These are phyloP conservation scores for Drosophila peninsularis DNA, from an alignment of 2,888 invertebrate species.

Conservation along the genomic window DNA sequence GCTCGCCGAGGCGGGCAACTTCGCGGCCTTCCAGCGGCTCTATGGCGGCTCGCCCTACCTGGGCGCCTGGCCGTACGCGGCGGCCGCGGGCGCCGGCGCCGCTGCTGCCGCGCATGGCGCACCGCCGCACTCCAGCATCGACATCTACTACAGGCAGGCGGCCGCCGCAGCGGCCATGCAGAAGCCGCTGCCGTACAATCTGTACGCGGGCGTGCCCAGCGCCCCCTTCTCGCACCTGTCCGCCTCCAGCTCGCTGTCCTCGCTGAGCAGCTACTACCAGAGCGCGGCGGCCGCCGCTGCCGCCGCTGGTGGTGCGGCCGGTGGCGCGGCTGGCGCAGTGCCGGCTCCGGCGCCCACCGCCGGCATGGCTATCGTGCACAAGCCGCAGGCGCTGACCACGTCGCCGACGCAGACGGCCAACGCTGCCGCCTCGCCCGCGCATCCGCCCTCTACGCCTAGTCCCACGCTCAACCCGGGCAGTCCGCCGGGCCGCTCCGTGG, in stretches of 20 bases:
- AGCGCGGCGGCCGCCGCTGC: conserved; percentile 74
- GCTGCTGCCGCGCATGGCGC: conserved; percentile 83
- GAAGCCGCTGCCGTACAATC: conserved; percentile 92
- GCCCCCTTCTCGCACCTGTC: conserved; percentile 85
- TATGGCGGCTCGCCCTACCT: conserved; percentile 91
- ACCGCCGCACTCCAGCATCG: conserved; percentile 88
- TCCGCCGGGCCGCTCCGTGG: conserved; percentile 84
- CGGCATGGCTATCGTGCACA: conserved; percentile 40
- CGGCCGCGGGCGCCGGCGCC: conserved; percentile 85
- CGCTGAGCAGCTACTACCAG: conserved; percentile 87
- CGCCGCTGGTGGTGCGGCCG: conserved; percentile 30
- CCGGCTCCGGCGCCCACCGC: conserved; percentile 17
- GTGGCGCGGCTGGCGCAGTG: conserved; percentile 14
- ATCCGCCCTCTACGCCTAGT: conserved; percentile 82
- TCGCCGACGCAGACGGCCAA: conserved; percentile 36
- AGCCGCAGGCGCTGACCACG: conserved; percentile 44
- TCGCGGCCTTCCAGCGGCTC: conserved; percentile 98
- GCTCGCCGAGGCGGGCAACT: conserved; percentile 98
- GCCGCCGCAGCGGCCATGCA: conserved; percentile 92
- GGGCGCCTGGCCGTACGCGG: conserved; percentile 87
- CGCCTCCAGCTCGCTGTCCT: conserved; percentile 88
- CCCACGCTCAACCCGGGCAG: conserved; percentile 85
- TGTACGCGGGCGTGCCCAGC: conserved; percentile 85
- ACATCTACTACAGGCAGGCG: conserved; percentile 93
- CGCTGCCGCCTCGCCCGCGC: conserved; percentile 41